phyloP scores from a whole-genome alignment of 2,113 vertebrate species.

The Caloenas nicobarica region DNA sequence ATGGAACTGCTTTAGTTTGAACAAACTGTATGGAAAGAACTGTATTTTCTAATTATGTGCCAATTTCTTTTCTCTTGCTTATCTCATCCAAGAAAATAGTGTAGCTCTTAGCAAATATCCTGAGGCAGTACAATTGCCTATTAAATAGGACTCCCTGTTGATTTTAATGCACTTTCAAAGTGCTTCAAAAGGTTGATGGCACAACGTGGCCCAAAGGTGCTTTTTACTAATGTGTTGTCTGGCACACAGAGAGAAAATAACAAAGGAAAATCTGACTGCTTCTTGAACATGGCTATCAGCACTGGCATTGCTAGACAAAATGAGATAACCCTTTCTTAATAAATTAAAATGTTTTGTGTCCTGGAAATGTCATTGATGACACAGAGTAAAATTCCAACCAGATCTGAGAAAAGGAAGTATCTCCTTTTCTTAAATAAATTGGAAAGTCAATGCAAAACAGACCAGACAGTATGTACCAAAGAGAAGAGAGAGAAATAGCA shows the following conservation, averaged over 20 bases:
- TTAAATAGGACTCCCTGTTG: conserved; percentile 25
- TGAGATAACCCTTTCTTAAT: not conserved
- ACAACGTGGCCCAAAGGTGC: not conserved
- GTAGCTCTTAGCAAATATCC: not conserved
- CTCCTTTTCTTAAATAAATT: not conserved
- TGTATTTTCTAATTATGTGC: not conserved
- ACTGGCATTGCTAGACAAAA: not conserved
- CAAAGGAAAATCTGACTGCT: not conserved
- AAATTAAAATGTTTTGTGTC: not conserved
- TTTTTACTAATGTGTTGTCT: not conserved
- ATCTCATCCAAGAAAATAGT: not conserved
- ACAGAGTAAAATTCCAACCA: not conserved
- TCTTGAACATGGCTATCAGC: not conserved
- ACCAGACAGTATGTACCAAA: not conserved
- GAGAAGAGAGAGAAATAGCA: not conserved
- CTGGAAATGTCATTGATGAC: not conserved
- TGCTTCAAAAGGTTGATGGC: not conserved
- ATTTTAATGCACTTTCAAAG: not conserved
- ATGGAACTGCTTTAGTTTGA: not conserved
- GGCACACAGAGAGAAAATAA: not conserved
- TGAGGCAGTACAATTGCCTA: not conserved
- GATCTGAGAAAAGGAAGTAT: not conserved
- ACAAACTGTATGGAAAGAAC: not conserved
- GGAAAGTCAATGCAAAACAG: not conserved
- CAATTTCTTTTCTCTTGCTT: not conserved